A percentile compares a stretch with the other conserved stretches of the same genome.
Conservation (phyloP, 2,888 invertebrate genomes). For the Acleris laterana region DNA sequence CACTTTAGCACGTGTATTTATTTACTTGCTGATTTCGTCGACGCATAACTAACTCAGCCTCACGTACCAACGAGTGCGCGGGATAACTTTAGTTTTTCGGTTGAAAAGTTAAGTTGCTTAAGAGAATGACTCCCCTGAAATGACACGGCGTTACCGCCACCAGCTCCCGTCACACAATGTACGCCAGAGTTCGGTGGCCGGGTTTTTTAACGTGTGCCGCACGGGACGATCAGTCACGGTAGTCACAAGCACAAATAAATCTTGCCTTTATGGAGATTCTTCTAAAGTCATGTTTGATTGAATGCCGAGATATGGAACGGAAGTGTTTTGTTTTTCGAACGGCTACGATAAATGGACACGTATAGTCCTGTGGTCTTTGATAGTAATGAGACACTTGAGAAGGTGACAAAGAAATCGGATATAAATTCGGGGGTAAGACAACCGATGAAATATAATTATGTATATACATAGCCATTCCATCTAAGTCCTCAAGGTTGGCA, state of each 20-base stretch:
- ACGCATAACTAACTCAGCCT: too few species aligned
- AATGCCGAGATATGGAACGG: constrained; percentile 33
- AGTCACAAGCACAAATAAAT: constrained; percentile 50
- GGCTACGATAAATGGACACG: neutral
- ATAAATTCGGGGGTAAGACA: too few species aligned
- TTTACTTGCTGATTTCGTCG: too few species aligned
- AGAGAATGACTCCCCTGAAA: neutral
- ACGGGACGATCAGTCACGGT: constrained; percentile 69
- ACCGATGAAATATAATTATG: too few species aligned
- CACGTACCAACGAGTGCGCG: too few species aligned
- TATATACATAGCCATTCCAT: too few species aligned
- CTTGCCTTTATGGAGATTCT: constrained; percentile 41
- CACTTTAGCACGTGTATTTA: too few species aligned
- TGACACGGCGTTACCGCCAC: neutral
- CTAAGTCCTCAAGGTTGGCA: too few species aligned
- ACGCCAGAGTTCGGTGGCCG: constrained; percentile 45
- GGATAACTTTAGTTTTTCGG: too few species aligned
- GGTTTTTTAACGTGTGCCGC: constrained; percentile 56
- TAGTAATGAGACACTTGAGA: too few species aligned
- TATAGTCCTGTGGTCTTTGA: neutral
- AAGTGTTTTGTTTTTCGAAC: constrained; percentile 37
- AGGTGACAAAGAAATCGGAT: too few species aligned
- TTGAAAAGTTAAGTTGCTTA: too few species aligned
- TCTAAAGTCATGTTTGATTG: constrained; percentile 28
- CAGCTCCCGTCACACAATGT: constrained; percentile 8